These are phyloP conservation scores for Drosophila fuyamai DNA, from an alignment of 1,140 invertebrate species.

Conservation along the genomic window DNA sequence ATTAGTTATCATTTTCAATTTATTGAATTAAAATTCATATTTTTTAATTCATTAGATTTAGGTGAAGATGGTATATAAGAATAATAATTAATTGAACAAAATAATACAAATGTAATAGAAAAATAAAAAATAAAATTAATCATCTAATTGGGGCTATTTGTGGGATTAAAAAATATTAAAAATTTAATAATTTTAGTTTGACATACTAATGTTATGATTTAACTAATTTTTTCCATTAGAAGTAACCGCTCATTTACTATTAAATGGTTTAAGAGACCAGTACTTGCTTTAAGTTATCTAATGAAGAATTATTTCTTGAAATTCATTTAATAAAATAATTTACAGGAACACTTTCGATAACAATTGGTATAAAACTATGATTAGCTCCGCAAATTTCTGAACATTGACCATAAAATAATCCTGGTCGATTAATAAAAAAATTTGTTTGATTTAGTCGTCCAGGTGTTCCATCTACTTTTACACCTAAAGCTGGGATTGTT, in stretches of 20 bases:
- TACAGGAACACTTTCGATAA: constrained; percentile 84
- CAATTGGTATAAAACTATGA: no score
- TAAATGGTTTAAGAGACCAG: constrained; percentile 86
- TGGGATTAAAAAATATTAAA: constrained; percentile 86
- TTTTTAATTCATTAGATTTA: constrained; percentile 71
- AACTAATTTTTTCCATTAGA: constrained; percentile 86
- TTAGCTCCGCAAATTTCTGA: no score
- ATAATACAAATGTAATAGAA: constrained; percentile 85
- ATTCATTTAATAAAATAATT: constrained; percentile 87
- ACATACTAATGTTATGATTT: constrained; percentile 86
- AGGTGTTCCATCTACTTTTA: no score
- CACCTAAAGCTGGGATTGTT: no score
- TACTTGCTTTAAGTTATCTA: constrained; percentile 88
- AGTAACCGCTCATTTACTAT: constrained; percentile 86
- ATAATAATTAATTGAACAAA: constrained; percentile 85
- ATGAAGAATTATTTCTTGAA: constrained; percentile 85
- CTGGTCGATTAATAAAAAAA: no score
- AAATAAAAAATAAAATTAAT: constrained; percentile 85
- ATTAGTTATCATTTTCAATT: constrained; percentile 87
- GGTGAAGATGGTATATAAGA: constrained; percentile 68
- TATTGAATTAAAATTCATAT: constrained; percentile 78
- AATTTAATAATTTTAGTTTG: constrained; percentile 86
- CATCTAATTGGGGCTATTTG: constrained; percentile 86
- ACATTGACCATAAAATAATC: no score
- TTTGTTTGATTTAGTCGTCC: no score